Evolutionary conservation across 1,140 invertebrate genomes (phyloP).

Genomic region (Drosophila kikkawai): DNA sequence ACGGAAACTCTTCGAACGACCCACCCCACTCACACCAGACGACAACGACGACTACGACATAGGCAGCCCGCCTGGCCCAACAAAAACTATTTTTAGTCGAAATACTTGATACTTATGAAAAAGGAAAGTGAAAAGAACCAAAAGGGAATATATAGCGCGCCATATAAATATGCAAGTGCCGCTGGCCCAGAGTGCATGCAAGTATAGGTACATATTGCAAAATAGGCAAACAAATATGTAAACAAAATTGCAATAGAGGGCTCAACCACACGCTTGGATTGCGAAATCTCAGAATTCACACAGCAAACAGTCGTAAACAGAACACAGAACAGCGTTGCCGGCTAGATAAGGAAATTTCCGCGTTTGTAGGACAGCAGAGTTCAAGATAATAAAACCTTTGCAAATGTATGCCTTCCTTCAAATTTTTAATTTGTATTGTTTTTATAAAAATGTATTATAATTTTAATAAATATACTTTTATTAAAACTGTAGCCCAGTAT

Average conservation of each 20-base stretch:
- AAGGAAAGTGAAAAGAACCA: constrained; percentile 68
- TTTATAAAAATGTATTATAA: too few species aligned
- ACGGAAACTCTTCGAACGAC: constrained; percentile 52
- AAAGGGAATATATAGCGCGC: constrained; percentile 38
- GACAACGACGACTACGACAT: constrained; percentile 15
- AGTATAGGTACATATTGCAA: constrained; percentile 24
- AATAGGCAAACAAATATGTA: constrained; percentile 13
- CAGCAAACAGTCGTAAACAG: constrained; percentile 19
- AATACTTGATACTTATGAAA: constrained; percentile 69
- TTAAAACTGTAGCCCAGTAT: too few species aligned
- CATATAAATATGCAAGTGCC: constrained; percentile 19
- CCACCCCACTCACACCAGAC: constrained; percentile 17
- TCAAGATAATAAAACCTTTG: not conserved
- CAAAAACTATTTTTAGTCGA: constrained; percentile 69
- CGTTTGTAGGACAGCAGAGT: constrained; percentile 14
- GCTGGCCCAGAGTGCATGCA: constrained; percentile 14
- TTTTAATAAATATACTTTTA: too few species aligned
- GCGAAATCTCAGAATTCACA: constrained; percentile 24
- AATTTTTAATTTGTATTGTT: too few species aligned
- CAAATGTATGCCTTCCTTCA: not conserved
- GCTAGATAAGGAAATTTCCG: constrained; percentile 43
- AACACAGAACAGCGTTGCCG: constrained; percentile 1
- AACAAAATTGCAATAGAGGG: constrained; percentile 13
- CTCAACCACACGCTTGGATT: constrained; percentile 24
- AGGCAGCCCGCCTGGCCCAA: constrained; percentile 42